These are phyloP conservation scores for Caenorhabditis sp. DNA, from an alignment of 2,888 invertebrate genomes.

Conservation along the genomic window DNA sequence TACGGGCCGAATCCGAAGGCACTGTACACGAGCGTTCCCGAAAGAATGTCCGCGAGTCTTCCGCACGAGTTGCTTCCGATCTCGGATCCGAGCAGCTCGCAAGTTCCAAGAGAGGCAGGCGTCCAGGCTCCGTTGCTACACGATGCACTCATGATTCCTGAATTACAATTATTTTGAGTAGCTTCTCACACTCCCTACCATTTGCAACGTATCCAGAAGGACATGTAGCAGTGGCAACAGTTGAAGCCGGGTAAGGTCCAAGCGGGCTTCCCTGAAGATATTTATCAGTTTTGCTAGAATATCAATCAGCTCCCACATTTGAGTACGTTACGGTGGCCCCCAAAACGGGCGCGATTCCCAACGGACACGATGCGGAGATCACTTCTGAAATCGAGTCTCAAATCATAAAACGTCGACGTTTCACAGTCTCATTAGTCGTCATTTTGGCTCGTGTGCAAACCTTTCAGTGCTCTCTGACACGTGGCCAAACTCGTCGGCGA, in stretches of 20 bases:
- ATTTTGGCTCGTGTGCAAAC: constrained; percentile 13
- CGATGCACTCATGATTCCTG: constrained; percentile 39
- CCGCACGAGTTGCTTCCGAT: constrained; percentile 40
- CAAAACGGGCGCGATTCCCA: constrained; percentile 37
- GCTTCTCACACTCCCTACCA: no score
- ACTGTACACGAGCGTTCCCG: constrained; percentile 46
- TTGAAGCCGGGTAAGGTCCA: constrained; percentile 60
- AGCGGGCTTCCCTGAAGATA: constrained; percentile 39
- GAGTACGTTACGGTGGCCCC: constrained; percentile 48
- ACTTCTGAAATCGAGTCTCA: constrained; percentile 43
- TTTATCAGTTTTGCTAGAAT: not conserved
- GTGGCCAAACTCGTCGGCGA: constrained; percentile 24
- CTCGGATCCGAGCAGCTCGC: constrained; percentile 36
- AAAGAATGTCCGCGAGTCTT: constrained; percentile 24
- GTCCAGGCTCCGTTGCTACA: constrained; percentile 56
- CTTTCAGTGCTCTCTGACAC: constrained; percentile 33
- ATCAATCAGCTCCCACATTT: constrained; percentile 23
- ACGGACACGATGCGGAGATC: constrained; percentile 21
- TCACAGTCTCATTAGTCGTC: not conserved
- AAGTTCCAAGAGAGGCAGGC: constrained; percentile 58
- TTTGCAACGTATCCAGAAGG: constrained; percentile 35
- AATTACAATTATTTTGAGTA: no score
- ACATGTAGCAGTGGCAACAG: constrained; percentile 59
- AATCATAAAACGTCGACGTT: no score
- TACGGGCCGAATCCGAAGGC: constrained; percentile 46